Evolutionary conservation across 2,888 invertebrate genomes (phyloP).

Genomic region (Onthophagus sagittarius): DNA sequence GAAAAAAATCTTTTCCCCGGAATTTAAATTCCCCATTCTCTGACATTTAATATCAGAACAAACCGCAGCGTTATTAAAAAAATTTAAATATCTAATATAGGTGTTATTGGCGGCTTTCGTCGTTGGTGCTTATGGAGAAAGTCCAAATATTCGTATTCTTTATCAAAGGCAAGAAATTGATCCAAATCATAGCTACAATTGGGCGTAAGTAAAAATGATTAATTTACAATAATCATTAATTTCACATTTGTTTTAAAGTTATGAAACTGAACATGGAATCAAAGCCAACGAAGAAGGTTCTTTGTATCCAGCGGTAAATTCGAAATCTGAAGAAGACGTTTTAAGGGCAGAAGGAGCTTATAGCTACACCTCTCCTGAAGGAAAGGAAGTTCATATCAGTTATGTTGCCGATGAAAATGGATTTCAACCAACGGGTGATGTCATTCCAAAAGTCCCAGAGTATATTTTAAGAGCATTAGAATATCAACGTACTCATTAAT

Average conservation of each 20-base stretch:
- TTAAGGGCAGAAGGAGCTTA: conserved; percentile 19
- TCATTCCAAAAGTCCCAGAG: conserved; percentile 16
- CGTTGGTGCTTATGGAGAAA: neutral
- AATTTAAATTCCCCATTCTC: too few species aligned
- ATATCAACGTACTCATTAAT: conserved; percentile 13
- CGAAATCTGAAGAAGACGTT: conserved; percentile 1
- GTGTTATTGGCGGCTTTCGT: conserved; percentile 6
- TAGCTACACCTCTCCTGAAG: conserved; percentile 17
- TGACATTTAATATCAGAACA: too few species aligned
- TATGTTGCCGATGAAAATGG: conserved; percentile 20
- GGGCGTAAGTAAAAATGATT: conserved; percentile 16
- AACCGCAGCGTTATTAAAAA: too few species aligned
- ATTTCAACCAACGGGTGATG: conserved; percentile 17
- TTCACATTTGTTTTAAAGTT: conserved; percentile 5
- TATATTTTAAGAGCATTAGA: conserved; percentile 20
- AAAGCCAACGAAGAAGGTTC: conserved; percentile 15
- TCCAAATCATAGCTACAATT: conserved; percentile 19
- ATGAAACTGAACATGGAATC: conserved; percentile 20
- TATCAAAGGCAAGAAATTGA: conserved; percentile 21
- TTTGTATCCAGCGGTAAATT: conserved; percentile 2
- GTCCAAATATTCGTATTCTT: conserved; percentile 7
- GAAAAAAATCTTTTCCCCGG: too few species aligned
- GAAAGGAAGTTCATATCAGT: conserved; percentile 4
- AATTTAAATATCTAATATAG: conserved; percentile 1
- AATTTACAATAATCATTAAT: neutral